Base-by-base conservation (phyloP, 2,797 vertebrate genomes). In the Clarias platycephalus region DNA sequence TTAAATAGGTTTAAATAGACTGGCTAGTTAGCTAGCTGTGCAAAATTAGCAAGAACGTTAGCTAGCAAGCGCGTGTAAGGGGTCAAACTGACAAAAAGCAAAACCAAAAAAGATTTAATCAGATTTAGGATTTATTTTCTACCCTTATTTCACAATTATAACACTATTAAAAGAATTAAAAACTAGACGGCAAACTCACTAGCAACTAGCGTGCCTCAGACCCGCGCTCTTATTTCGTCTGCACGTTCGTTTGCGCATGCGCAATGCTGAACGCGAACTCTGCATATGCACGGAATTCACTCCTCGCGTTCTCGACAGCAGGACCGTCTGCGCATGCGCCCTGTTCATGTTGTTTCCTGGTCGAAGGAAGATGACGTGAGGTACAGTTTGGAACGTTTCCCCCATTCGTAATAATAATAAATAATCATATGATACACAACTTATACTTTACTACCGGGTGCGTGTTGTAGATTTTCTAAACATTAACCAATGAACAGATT, bases 351-450 rank as follows among this genome's bases (percentile, higher is more conserved):
- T 10, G 20, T 49, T 57, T 76, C 55, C 74, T 58, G 13, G 76
- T 62, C 76, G 34, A 60, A 2, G 5, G n/a, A 40, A 78, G 53
- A 78, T 78, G 76, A 62, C 76, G 76, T 62, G 22, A 40, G 76
- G 34, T 40, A 31, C 8, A 62, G 31, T 78, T 78, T 16, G 44
- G 9, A 5, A 0, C 5, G 58, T 70, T 81, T 12, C 12, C n/a
- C 40, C 40, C 9, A 9, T 49, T 49, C 16, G n/a, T 7, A 6
- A 4, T 74, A 26, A 26, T 7, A 24, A 8, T 7, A 72, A 53
- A 49, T 5, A 31, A 58, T 1, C 28, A 20, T 10, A 49, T 49
- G 9, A 49, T 12, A 8, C 2, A 31, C 10, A 0, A 0, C 10
- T 31, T 55, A 28, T 57, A 31, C 2, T 76, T 31, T 0, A 12